A percentile compares a stretch with the other conserved stretches of the same genome.
These are phyloP conservation scores for Sebastes trivittatus DNA, from an alignment of 2,797 vertebrate species.

Conservation along the genomic window DNA sequence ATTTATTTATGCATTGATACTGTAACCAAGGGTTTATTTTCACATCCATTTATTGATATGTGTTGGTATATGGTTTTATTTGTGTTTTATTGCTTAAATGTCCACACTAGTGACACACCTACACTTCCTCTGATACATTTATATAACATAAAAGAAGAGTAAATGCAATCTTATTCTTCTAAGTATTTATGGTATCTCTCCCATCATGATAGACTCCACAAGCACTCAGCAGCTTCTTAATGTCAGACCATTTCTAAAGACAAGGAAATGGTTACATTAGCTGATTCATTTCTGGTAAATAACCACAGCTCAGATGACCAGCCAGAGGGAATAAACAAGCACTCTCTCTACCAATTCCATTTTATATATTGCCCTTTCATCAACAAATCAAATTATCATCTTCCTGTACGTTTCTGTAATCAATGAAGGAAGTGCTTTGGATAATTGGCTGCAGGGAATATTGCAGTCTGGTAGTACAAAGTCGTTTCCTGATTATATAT, in stretches of 20 bases:
- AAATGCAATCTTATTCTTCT: background rate
- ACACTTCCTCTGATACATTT: slow-evolving; percentile 1
- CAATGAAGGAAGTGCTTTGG: slow-evolving; percentile 33
- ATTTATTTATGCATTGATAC: background rate
- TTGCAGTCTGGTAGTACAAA: slow-evolving; percentile 12
- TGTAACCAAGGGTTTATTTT: background rate
- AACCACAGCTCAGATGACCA: slow-evolving; percentile 60
- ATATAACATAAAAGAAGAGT: background rate
- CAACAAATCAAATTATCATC: slow-evolving; percentile 45
- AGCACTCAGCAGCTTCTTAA: slow-evolving; percentile 56
- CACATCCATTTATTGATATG: background rate
- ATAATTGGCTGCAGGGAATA: slow-evolving; percentile 25
- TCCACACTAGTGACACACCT: background rate
- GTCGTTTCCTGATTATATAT: background rate
- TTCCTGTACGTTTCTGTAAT: slow-evolving; percentile 41
- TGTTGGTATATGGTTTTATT: background rate
- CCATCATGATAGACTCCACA: slow-evolving; percentile 19
- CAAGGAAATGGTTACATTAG: slow-evolving; percentile 67
- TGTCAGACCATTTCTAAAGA: slow-evolving; percentile 27
- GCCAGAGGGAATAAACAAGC: slow-evolving; percentile 15
- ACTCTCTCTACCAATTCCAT: slow-evolving; percentile 26
- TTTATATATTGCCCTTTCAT: slow-evolving; percentile 38
- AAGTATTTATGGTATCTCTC: slow-evolving; percentile 30
- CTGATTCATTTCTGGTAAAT: slow-evolving; percentile 65
- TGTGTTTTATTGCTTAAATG: background rate